Evolutionary conservation across 2,113 vertebrate genomes (phyloP).

Genomic region (Lepus americanus): DNA sequence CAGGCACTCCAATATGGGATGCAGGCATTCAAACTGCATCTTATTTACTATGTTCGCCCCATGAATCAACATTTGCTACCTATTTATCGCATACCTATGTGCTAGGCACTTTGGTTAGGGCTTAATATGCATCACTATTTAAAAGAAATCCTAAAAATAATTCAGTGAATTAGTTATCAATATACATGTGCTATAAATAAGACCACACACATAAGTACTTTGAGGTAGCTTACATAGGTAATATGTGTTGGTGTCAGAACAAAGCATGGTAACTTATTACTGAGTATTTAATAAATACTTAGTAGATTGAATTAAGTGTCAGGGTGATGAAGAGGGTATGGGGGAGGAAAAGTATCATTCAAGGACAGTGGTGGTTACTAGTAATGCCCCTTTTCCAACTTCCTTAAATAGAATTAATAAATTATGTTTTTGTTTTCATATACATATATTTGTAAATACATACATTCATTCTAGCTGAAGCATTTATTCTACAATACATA

Average conservation of each 20-base stretch:
- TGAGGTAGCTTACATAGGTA: not conserved
- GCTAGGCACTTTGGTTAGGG: not conserved
- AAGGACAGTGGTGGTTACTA: not conserved
- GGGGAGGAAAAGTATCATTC: not conserved
- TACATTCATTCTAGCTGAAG: not conserved
- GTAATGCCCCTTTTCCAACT: not conserved
- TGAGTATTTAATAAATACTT: not conserved
- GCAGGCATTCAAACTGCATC: too few relatives aligned
- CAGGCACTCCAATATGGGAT: too few relatives aligned
- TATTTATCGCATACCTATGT: not conserved
- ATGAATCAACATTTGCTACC: not conserved
- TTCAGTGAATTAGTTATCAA: not conserved
- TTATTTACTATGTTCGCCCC: too few relatives aligned
- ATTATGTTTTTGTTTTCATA: conserved; percentile 34
- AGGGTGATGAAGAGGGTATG: not conserved
- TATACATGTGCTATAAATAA: not conserved
- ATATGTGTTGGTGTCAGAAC: not conserved
- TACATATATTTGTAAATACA: not conserved
- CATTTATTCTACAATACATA: not conserved
- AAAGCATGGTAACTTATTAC: not conserved
- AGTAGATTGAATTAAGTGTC: not conserved
- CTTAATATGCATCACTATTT: not conserved
- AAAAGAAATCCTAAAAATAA: not conserved
- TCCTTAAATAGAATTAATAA: not conserved
- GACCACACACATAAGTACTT: not conserved